Conservation (phyloP, 2,888 invertebrate species). For the Lobophora halterata region DNA sequence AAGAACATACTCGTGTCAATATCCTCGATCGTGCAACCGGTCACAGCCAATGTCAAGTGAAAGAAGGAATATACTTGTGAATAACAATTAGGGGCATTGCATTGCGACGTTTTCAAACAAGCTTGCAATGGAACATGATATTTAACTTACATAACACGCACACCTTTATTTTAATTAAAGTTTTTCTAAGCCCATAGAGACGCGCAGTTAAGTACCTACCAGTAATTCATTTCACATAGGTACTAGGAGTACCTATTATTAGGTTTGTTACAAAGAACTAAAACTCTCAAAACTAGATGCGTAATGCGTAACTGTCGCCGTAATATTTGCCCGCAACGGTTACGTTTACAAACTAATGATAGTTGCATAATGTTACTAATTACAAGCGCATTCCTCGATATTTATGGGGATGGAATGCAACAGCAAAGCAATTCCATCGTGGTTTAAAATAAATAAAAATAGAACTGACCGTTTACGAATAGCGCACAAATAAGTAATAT, state of each 20-base stretch:
- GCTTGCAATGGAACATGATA: slow-evolving; percentile 3
- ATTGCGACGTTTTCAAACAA: slow-evolving; percentile 28
- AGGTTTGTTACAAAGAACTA: slow-evolving; percentile 9
- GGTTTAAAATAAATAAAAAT: slow-evolving; percentile 26
- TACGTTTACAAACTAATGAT: slow-evolving; percentile 62
- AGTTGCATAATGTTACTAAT: slow-evolving; percentile 63
- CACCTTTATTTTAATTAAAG: too few species aligned
- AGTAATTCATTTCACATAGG: neutral
- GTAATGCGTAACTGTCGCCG: slow-evolving; percentile 68
- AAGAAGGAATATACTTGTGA: slow-evolving; percentile 57
- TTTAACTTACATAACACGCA: slow-evolving; percentile 6
- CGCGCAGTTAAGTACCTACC: slow-evolving; percentile 1
- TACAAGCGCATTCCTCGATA: slow-evolving; percentile 7
- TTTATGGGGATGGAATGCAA: neutral
- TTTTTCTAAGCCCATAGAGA: too few species aligned
- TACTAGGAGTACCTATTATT: neutral
- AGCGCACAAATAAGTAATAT: slow-evolving; percentile 66
- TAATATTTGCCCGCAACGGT: slow-evolving; percentile 59
- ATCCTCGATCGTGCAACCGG: slow-evolving; percentile 57
- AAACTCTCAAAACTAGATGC: slow-evolving; percentile 37
- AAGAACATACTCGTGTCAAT: slow-evolving; percentile 44
- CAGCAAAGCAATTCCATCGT: slow-evolving; percentile 1
- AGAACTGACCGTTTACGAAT: slow-evolving; percentile 68
- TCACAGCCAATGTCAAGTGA: slow-evolving; percentile 74
- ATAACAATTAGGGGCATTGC: slow-evolving; percentile 53